Conservation (phyloP, 30 jellyfish, hydroid and myxozoan genomes). For the Turritopsis rubra region DNA sequence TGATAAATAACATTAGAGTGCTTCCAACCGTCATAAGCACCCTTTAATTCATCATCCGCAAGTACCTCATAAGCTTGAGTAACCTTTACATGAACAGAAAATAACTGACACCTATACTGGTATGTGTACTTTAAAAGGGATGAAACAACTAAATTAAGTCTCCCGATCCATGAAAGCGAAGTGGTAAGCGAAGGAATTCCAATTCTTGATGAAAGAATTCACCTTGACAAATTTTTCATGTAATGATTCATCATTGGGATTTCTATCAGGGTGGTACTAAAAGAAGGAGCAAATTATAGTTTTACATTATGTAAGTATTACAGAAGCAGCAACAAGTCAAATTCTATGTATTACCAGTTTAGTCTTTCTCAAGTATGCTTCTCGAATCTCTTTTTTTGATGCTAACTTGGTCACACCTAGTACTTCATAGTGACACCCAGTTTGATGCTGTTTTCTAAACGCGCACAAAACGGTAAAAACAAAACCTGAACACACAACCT, state of each 20-base stretch:
- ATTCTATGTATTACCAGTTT: background rate
- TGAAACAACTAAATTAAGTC: background rate
- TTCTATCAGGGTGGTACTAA: constrained; percentile 21
- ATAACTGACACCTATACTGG: background rate
- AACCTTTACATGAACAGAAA: background rate
- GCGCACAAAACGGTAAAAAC: background rate
- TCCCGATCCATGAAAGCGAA: too few species aligned
- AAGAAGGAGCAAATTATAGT: background rate
- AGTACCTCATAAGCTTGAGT: constrained; percentile 10
- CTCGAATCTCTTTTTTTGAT: constrained; percentile 58
- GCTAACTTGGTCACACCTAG: constrained; percentile 73
- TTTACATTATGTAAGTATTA: background rate
- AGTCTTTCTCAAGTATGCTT: constrained; percentile 30
- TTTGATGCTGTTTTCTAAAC: background rate
- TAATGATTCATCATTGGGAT: constrained; percentile 15
- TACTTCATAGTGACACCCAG: constrained; percentile 51
- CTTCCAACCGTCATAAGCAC: background rate
- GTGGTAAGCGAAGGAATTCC: too few species aligned
- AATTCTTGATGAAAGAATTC: background rate
- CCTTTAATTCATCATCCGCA: constrained; percentile 3
- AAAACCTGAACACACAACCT: too few species aligned
- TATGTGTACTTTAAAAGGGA: background rate
- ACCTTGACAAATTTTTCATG: constrained; percentile 30
- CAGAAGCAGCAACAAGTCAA: too few species aligned
- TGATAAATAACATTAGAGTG: constrained; percentile 5